These are phyloP conservation scores for Alectoris magna DNA, from an alignment of 2,797 vertebrate species.

Conservation along the genomic window DNA sequence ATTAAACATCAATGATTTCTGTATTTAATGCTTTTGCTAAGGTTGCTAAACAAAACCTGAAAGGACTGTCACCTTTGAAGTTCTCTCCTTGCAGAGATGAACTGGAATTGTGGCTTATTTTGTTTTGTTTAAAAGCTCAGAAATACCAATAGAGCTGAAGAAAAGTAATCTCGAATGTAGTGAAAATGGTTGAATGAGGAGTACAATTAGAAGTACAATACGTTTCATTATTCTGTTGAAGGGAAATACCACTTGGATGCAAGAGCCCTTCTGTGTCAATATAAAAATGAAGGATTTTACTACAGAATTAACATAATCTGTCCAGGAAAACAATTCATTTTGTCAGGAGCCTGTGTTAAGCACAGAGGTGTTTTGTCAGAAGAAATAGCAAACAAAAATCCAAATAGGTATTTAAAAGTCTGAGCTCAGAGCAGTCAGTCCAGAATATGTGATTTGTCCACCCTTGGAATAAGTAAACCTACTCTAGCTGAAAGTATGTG, in stretches of 20 bases:
- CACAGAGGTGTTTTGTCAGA: neutral
- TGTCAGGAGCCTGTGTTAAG: neutral
- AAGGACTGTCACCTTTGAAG: conserved; percentile 49
- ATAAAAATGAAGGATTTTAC: neutral
- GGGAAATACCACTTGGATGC: neutral
- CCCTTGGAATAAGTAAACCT: neutral
- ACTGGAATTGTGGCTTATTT: conserved; percentile 46
- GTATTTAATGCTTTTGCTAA: conserved; percentile 52
- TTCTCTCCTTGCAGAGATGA: conserved; percentile 5
- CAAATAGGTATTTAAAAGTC: neutral
- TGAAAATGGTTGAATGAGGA: neutral
- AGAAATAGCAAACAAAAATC: neutral
- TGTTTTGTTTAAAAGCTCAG: conserved; percentile 51
- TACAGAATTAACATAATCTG: neutral
- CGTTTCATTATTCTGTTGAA: neutral
- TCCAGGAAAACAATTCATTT: conserved; percentile 19
- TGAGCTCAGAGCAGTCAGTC: conserved; percentile 18
- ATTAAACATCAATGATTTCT: conserved; percentile 38
- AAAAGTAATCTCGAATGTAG: conserved; percentile 11
- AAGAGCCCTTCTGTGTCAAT: neutral
- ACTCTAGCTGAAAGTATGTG: conserved; percentile 1
- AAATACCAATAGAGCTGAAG: neutral
- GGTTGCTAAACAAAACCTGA: conserved; percentile 57
- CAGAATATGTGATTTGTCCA: neutral
- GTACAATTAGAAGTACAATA: conserved; percentile 28